phyloP scores from a whole-genome alignment of 2,888 invertebrate genomes.

The Nycteola revayana region DNA sequence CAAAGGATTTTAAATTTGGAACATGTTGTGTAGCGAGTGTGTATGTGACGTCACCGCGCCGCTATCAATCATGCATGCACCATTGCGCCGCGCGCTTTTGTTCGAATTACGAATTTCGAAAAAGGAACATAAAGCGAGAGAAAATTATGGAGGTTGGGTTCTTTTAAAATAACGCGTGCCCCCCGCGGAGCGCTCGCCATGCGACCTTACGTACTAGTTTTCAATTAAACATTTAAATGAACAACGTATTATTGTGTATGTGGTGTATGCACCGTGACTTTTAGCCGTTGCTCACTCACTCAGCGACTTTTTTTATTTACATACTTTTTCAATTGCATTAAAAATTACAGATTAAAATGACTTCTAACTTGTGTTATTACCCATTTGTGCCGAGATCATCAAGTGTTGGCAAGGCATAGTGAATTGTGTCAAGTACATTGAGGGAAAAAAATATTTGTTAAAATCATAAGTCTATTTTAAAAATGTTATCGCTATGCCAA shows the following conservation, averaged over 20 bases:
- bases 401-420: too few species aligned
- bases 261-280: too few species aligned
- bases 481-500: too few species aligned
- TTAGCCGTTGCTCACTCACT: too few species aligned
- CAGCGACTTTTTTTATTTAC: too few species aligned
- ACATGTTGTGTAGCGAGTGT: conserved; percentile 53
- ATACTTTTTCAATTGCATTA: too few species aligned
- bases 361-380: too few species aligned
- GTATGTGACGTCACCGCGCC: conserved; percentile 62
- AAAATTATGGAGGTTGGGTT: conserved; percentile 70
- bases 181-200: conserved; percentile 54
- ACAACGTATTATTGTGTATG: conserved; percentile 36
- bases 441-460: too few species aligned
- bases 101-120: conserved; percentile 77
- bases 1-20: conserved; percentile 67
- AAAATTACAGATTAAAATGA: too few species aligned
- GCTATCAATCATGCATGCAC: conserved; percentile 80
- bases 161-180: conserved; percentile 63
- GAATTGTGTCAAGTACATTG: too few species aligned
- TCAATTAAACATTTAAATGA: conserved; percentile 67
- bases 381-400: too few species aligned
- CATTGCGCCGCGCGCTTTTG: conserved; percentile 77
- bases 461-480: too few species aligned
- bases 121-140: conserved; percentile 69
- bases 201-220: conserved; percentile 55